Evolutionary conservation across 2,113 vertebrate species (phyloP).

Genomic region (Saccopteryx leptura): DNA sequence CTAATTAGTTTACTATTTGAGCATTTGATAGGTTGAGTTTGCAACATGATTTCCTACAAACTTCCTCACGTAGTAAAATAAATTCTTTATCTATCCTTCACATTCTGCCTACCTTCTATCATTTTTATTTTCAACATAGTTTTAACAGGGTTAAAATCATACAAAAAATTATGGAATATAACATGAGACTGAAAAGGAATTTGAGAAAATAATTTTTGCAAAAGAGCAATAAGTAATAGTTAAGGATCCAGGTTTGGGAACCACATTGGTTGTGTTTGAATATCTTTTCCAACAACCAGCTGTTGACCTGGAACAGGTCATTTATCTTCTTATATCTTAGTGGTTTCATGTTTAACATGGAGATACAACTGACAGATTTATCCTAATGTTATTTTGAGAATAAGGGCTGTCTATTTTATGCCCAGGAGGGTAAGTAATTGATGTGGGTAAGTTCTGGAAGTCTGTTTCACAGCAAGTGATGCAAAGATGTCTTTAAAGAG

Average conservation of each 20-base stretch:
- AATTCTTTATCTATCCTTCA: not conserved
- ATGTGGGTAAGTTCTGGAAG: not conserved
- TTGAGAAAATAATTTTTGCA: not conserved
- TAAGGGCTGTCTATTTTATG: not conserved
- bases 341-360: not conserved
- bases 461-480: not conserved
- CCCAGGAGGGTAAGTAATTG: not conserved
- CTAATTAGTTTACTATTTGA: conserved; percentile 63
- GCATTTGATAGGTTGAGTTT: conserved; percentile 41
- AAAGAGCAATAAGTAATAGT: not conserved
- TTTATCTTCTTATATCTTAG: not conserved
- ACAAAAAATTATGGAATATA: not conserved
- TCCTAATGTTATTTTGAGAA: not conserved
- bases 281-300: not conserved
- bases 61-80: not conserved
- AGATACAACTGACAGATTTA: not conserved
- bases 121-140: not conserved
- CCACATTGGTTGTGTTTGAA: not conserved
- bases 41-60: not conserved
- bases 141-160: not conserved
- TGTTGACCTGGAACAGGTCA: not conserved
- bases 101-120: accelerated
- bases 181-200: not conserved
- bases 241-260: not conserved
- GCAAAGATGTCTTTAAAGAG: not conserved